phyloP scores from a whole-genome alignment of 1,140 invertebrate genomes.

The Drosophila ananassae region DNA sequence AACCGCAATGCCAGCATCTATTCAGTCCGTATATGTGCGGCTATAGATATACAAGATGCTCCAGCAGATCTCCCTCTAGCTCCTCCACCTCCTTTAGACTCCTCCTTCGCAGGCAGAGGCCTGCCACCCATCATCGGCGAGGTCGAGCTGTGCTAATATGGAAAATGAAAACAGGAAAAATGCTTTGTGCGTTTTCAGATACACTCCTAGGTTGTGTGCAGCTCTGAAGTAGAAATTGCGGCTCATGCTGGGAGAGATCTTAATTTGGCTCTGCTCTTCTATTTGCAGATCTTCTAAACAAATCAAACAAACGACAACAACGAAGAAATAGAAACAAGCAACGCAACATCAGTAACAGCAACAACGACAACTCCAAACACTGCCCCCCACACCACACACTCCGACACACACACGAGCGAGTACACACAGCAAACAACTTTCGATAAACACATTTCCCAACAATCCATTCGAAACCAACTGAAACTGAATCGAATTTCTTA shows the following conservation, averaged over 20 bases:
- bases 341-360: conserved; percentile 18
- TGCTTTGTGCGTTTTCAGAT: conserved; percentile 54
- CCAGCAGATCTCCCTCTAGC: neutral
- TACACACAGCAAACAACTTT: conserved; percentile 71
- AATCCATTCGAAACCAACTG: conserved; percentile 46
- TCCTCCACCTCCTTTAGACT: conserved; percentile 16
- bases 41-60: conserved; percentile 23
- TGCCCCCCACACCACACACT: conserved; percentile 24
- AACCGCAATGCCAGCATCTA: conserved; percentile 68
- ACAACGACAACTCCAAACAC: conserved; percentile 43
- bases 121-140: conserved; percentile 44
- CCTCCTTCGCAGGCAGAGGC: too few species aligned
- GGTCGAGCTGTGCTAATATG: conserved; percentile 76
- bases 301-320: conserved; percentile 60
- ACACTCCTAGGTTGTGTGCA: neutral
- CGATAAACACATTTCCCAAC: conserved; percentile 35
- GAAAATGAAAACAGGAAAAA: conserved; percentile 82
- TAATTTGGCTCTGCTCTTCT: conserved; percentile 46
- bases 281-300: conserved; percentile 74
- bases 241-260: conserved; percentile 11
- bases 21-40: conserved; percentile 33
- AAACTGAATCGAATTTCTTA: conserved; percentile 40
- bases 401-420: conserved; percentile 29
- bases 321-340: conserved; percentile 38
- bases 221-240: conserved; percentile 14